phyloP scores from a whole-genome alignment of 2,113 vertebrate species.

The Micronycteris hirsuta region DNA sequence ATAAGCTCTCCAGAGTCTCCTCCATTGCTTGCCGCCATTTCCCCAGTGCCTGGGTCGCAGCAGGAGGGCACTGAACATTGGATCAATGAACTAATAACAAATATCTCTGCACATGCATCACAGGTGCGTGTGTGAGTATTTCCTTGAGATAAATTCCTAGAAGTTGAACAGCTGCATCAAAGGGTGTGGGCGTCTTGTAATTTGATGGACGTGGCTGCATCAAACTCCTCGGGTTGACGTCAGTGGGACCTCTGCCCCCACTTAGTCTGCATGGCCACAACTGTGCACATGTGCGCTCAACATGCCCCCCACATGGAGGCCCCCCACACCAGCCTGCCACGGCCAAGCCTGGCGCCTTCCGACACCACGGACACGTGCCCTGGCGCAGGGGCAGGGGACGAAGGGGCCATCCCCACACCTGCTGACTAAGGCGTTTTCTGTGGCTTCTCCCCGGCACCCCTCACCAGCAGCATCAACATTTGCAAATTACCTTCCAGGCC shows the following conservation, averaged over 20 bases:
- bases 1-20: too few species aligned
- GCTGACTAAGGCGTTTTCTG: background rate
- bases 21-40: background rate
- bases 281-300: background rate
- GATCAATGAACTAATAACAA: background rate
- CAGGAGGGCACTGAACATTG: background rate
- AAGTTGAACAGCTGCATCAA: background rate
- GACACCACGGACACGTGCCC: background rate
- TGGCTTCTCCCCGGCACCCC: background rate
- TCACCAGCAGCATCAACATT: background rate
- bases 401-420: background rate
- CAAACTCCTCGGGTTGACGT: background rate
- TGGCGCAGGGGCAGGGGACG: background rate
- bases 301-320: background rate
- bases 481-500: conserved; percentile 25
- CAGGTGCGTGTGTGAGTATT: background rate
- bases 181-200: background rate
- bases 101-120: background rate
- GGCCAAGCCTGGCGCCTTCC: background rate
- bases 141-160: background rate
- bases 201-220: background rate
- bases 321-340: background rate
- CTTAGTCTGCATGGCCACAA: rapidly evolving
- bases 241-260: background rate
- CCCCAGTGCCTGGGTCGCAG: background rate